A percentile compares a stretch with the other conserved stretches of the same genome.
Conservation (phyloP, 2,797 vertebrate genomes). For the Rhinichthys osculus region DNA sequence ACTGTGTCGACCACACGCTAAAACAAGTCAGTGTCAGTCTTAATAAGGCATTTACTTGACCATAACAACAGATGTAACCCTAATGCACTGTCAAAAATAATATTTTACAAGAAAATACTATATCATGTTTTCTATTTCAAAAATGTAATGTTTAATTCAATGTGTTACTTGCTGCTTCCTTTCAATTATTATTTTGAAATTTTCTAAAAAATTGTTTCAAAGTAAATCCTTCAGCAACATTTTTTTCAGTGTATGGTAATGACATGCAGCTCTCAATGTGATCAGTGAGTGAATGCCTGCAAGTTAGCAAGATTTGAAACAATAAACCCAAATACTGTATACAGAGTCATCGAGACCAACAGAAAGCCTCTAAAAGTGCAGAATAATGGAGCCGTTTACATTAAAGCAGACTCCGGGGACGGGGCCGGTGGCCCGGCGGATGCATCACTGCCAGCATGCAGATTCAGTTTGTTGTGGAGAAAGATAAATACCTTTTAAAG, state of each 20-base stretch:
- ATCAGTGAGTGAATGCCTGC: constrained; percentile 10
- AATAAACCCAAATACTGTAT: constrained; percentile 22
- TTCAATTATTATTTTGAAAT: background rate
- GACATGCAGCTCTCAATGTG: background rate
- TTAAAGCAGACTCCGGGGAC: constrained; percentile 58
- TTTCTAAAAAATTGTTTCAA: background rate
- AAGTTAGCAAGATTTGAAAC: constrained; percentile 10
- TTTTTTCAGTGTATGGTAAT: background rate
- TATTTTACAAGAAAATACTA: background rate
- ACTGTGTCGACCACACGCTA: background rate
- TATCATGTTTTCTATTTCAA: no score
- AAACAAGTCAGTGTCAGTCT: background rate
- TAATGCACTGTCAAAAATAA: background rate
- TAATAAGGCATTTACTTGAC: background rate
- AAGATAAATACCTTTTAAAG: constrained; percentile 92
- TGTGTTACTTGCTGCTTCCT: background rate
- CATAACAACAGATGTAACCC: background rate
- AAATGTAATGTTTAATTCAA: no score
- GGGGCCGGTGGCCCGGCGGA: constrained; percentile 80
- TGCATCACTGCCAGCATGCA: constrained; percentile 94
- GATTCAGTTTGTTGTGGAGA: constrained; percentile 88
- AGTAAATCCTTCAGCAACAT: background rate
- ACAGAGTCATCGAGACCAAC: background rate
- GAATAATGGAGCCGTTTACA: constrained; percentile 44
- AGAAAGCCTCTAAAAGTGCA: constrained; percentile 17